phyloP scores from a whole-genome alignment of 2,888 invertebrate genomes.

The Drosophila longiperda region DNA sequence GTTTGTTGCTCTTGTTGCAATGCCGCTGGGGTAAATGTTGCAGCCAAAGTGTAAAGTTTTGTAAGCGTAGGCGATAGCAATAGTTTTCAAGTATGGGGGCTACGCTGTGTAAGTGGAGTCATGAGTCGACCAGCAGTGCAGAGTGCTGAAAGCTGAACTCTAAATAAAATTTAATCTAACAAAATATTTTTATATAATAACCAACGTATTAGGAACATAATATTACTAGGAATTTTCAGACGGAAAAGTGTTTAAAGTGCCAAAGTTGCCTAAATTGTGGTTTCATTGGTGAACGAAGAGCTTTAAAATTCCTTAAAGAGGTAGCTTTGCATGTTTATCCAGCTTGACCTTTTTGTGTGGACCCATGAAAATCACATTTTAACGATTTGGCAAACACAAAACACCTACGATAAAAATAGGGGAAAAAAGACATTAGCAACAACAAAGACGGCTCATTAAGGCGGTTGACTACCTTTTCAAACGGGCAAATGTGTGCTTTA shows the following conservation, averaged over 20 bases:
- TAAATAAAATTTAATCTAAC: slow-evolving; percentile 23
- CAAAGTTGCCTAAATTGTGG: slow-evolving; percentile 2
- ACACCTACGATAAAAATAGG: slow-evolving; percentile 23
- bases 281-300: slow-evolving; percentile 4
- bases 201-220: slow-evolving; percentile 19
- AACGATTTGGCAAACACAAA: slow-evolving; percentile 30
- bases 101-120: background rate
- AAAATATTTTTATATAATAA: slow-evolving; percentile 23
- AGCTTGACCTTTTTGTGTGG: slow-evolving; percentile 26
- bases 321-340: slow-evolving; percentile 18
- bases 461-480: slow-evolving; percentile 29
- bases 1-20: slow-evolving; percentile 17
- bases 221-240: slow-evolving; percentile 20
- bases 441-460: slow-evolving; percentile 42
- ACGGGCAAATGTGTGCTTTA: slow-evolving; percentile 17
- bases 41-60: slow-evolving; percentile 42
- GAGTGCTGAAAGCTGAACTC: slow-evolving; percentile 27
- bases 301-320: slow-evolving; percentile 2
- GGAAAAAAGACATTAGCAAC: background rate
- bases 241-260: background rate
- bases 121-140: slow-evolving; percentile 5
- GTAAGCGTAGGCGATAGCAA: slow-evolving; percentile 42
- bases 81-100: slow-evolving; percentile 3
- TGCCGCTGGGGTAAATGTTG: slow-evolving; percentile 23
- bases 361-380: slow-evolving; percentile 34